These are phyloP conservation scores for Albula goreensis DNA, from an alignment of 2,113 vertebrate species.

Conservation along the genomic window DNA sequence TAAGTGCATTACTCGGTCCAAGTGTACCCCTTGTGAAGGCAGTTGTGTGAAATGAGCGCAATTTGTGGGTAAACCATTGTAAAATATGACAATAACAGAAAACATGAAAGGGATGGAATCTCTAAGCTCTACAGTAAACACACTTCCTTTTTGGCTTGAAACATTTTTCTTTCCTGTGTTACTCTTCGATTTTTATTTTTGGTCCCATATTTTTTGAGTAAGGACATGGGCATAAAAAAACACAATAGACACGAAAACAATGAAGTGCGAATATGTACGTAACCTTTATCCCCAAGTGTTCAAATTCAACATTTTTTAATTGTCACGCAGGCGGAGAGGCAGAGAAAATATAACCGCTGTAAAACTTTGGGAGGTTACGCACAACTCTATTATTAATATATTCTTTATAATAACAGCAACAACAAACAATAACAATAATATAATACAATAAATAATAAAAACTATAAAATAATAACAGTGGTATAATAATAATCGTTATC, in stretches of 20 bases:
- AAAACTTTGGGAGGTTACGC: too few species aligned
- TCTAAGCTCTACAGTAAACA: constrained; percentile 43
- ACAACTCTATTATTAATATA: too few species aligned
- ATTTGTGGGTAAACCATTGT: constrained; percentile 5
- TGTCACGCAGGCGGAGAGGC: constrained; percentile 2
- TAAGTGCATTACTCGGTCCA: not conserved
- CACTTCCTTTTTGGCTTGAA: constrained; percentile 67
- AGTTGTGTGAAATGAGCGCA: not conserved
- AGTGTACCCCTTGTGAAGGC: not conserved
- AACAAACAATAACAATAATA: too few species aligned
- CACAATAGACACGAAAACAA: constrained; percentile 70
- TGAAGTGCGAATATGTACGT: constrained; percentile 25
- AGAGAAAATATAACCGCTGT: too few species aligned
- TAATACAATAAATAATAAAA: too few species aligned
- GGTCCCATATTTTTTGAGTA: constrained; percentile 52
- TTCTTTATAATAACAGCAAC: too few species aligned
- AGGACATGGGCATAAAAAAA: constrained; percentile 57
- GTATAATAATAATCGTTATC: not conserved
- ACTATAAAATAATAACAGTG: not conserved
- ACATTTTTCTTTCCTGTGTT: constrained; percentile 64
- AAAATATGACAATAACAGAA: constrained; percentile 38
- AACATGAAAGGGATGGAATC: constrained; percentile 20
- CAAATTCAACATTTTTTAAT: constrained; percentile 1
- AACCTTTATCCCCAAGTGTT: constrained; percentile 17
- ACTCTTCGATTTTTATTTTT: constrained; percentile 62